Evolutionary conservation across 2,113 vertebrate species (phyloP).

Genomic region (Serinus canaria): DNA sequence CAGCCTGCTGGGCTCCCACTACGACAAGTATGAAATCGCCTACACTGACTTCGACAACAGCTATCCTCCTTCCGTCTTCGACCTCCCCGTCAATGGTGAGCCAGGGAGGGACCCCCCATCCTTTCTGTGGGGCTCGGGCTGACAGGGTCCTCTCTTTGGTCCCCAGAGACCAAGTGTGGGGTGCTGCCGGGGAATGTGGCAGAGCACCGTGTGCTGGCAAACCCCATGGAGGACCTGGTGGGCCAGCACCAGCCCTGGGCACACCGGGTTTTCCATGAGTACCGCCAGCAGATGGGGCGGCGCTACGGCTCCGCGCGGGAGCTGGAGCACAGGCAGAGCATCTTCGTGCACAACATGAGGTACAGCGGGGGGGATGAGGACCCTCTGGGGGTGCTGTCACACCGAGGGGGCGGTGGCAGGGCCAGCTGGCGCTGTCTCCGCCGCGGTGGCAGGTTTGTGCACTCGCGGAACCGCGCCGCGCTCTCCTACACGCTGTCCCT

Average conservation of each 20-base stretch:
- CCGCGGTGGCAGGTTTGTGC: constrained; percentile 61
- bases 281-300: constrained; percentile 68
- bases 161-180: background rate
- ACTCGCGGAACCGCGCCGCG: constrained; percentile 78
- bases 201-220: constrained; percentile 78
- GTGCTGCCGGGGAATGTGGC: background rate
- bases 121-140: fast-evolving
- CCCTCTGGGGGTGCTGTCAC: background rate
- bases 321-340: constrained; percentile 75
- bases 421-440: background rate
- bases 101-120: background rate
- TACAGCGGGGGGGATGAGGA: background rate
- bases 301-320: constrained; percentile 60
- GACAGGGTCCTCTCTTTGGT: background rate
- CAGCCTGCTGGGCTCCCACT: constrained; percentile 80
- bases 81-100: constrained; percentile 70
- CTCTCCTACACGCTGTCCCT: constrained; percentile 74
- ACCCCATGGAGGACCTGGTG: constrained; percentile 83
- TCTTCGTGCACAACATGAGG: constrained; percentile 83
- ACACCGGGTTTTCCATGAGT: constrained; percentile 71
- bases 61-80: constrained; percentile 63
- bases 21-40: constrained; percentile 81
- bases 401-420: fast-evolving
- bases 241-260: constrained; percentile 67
- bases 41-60: constrained; percentile 72